Evolutionary conservation across 2,888 invertebrate genomes (phyloP).

Genomic region (Calliopum simillimum): DNA sequence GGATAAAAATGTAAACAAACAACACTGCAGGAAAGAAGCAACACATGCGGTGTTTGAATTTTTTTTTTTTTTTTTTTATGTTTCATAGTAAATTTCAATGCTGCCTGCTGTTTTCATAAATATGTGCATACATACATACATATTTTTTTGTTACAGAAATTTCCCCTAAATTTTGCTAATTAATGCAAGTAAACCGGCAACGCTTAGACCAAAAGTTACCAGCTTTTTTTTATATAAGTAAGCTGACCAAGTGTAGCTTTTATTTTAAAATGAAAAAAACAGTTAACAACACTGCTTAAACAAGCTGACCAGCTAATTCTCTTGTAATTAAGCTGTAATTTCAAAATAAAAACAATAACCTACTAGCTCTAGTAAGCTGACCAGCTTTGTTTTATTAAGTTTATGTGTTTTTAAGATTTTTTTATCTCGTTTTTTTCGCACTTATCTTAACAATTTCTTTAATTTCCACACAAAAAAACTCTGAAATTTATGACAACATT

Average conservation of each 20-base stretch:
- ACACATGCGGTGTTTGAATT: background rate
- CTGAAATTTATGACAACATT: constrained; percentile 4
- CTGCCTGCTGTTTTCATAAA: too few species aligned
- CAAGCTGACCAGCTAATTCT: too few species aligned
- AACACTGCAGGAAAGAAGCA: constrained; percentile 2
- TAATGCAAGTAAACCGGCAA: background rate
- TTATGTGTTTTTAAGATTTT: background rate
- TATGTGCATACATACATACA: too few species aligned
- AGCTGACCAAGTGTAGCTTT: background rate
- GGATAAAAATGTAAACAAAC: constrained; percentile 16
- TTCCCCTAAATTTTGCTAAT: too few species aligned
- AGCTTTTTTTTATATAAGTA: background rate
- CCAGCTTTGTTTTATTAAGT: too few species aligned
- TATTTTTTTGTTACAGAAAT: too few species aligned
- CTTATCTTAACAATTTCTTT: background rate
- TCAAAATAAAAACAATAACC: too few species aligned
- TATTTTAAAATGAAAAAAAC: too few species aligned
- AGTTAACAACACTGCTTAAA: too few species aligned
- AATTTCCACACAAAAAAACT: too few species aligned
- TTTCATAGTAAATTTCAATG: too few species aligned
- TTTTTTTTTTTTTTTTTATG: background rate
- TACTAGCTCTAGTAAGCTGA: too few species aligned
- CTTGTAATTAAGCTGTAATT: background rate
- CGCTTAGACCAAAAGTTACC: background rate
- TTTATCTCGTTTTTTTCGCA: background rate